Evolutionary conservation across 2,113 vertebrate genomes (phyloP), one percentile per base, ranked within the genome.

Genomic region (Muscicapa adusta): DNA sequence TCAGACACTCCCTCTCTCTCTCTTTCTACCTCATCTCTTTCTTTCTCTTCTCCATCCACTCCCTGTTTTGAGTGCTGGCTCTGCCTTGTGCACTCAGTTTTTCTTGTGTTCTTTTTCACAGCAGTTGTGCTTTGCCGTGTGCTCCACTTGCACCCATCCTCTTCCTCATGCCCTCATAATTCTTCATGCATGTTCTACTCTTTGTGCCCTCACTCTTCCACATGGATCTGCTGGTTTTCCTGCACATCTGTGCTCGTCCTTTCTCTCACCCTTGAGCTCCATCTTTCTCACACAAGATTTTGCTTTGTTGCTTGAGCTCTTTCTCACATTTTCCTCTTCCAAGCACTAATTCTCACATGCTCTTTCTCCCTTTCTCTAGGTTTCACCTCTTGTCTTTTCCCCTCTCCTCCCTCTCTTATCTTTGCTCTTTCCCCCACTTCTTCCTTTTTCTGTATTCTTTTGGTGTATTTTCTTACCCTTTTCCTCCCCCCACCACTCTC

Each of bases 41-140:
- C 14, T 62, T 72, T 31, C 42, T 66, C 17, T 56, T 75, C 73
- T 65, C 51, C 5, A 36, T 18, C 11, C 0, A 0, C 26, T 63
- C 14, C 40, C 34, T 56, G 14, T 38, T 68, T 33, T 51, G 4
- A 47, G 20, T 67, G 20, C 50, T 48, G 24, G 3, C 16, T 47
- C 9, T 61, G 81, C 56, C 36, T 54, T 61, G 31, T 48, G 31
- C 29, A 34, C 9, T 91, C 1, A 0, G 15, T 53, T 85, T 80
- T n/a, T 18, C 17, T 26, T 28, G 15, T 47, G 12, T 5, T 74
- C 20, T 57, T 63, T 58, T 43, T 72, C 10, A 2, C 15, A 25
- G 6, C 18, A 34, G 6, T 47, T 0, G 0, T 47, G 33, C 18
- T 42, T 58, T 74, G 18, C 62, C 12, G 4, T 8, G 18, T 47